phyloP scores from a whole-genome alignment of 2,888 invertebrate species.

The Magallana nippona region DNA sequence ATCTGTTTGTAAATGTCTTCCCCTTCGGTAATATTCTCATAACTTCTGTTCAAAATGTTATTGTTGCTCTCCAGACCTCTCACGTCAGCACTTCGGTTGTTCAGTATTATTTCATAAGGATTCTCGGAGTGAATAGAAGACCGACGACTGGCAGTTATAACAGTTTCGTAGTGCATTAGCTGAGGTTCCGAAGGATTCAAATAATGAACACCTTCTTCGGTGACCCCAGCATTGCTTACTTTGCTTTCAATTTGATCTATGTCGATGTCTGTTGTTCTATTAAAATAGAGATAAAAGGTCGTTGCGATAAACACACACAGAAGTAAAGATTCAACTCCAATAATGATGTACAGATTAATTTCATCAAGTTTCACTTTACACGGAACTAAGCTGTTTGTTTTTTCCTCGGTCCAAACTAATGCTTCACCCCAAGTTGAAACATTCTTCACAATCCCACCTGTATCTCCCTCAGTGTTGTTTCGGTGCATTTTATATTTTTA shows the following conservation, averaged over 20 bases:
- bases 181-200: constrained; percentile 32
- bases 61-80: constrained; percentile 22
- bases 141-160: constrained; percentile 37
- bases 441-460: not conserved
- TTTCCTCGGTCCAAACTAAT: not conserved
- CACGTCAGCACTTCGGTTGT: constrained; percentile 20
- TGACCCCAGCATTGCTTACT: not conserved
- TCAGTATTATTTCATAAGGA: constrained; percentile 40
- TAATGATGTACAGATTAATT: constrained; percentile 32
- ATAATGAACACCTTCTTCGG: constrained; percentile 17
- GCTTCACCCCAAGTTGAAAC: not conserved
- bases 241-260: constrained; percentile 21
- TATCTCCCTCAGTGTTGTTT: not conserved
- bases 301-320: constrained; percentile 4
- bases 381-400: not conserved
- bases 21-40: constrained; percentile 15
- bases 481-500: not conserved
- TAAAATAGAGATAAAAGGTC: constrained; percentile 11
- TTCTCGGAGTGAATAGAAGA: constrained; percentile 34
- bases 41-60: constrained; percentile 15
- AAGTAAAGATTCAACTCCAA: constrained; percentile 34
- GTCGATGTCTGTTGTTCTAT: not conserved
- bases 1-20: constrained; percentile 2
- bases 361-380: constrained; percentile 76
- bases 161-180: constrained; percentile 37